Percentiles rank a stretch among this genome's conserved stretches.
Conservation (phyloP, 2,113 vertebrate species). For the Sebastes schlegelii region DNA sequence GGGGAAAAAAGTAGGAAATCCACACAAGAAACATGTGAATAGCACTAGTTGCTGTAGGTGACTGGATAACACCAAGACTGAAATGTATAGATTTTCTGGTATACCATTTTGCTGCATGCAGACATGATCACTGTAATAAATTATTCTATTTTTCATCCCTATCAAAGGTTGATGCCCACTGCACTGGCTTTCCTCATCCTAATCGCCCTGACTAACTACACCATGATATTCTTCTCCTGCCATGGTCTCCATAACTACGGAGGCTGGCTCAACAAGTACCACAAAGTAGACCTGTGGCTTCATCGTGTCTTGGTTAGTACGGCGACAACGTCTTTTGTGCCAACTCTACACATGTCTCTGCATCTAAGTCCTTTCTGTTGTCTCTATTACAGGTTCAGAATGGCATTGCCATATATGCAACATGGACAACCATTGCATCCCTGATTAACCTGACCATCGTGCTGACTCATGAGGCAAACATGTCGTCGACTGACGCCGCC, state of each 20-base stretch:
- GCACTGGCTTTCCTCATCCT: slow-evolving; percentile 80
- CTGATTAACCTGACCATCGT: slow-evolving; percentile 85
- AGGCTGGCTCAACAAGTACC: slow-evolving; percentile 82
- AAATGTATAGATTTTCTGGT: neutral
- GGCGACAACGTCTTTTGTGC: neutral
- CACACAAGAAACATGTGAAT: neutral
- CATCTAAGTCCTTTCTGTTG: neutral
- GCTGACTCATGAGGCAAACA: slow-evolving; percentile 73
- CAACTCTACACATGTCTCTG: neutral
- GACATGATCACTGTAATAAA: neutral
- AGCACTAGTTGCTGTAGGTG: neutral
- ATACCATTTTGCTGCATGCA: no score
- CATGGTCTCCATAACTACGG: slow-evolving; percentile 75
- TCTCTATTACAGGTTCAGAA: slow-evolving; percentile 85
- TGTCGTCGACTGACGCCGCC: slow-evolving; percentile 67
- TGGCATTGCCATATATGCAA: slow-evolving; percentile 82
- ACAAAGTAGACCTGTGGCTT: slow-evolving; percentile 87
- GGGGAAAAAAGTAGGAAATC: neutral
- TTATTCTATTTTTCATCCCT: neutral
- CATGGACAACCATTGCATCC: slow-evolving; percentile 86
- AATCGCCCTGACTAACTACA: slow-evolving; percentile 79
- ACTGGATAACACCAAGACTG: neutral
- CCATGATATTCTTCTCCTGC: slow-evolving; percentile 83
- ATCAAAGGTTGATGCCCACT: slow-evolving; percentile 49
- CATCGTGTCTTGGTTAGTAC: slow-evolving; percentile 81